A percentile compares a stretch with the other conserved stretches of the same genome.
Evolutionary conservation across 2,113 vertebrate species (phyloP).

Genomic region (Dolichotis patagonum): DNA sequence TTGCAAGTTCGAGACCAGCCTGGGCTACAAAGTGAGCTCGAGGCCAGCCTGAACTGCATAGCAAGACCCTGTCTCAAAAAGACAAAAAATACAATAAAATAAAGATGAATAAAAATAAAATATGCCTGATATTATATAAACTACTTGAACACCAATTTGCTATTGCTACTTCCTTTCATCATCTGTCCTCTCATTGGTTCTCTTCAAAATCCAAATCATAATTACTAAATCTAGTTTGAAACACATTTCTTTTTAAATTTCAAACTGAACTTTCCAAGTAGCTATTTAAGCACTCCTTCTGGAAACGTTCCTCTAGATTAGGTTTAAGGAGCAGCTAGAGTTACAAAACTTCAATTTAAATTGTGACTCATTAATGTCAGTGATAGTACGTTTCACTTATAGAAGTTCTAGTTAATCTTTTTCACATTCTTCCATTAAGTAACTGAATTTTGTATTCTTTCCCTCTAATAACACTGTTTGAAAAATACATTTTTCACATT

Average conservation of each 20-base stretch:
- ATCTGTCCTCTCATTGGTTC: neutral
- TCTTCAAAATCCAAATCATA: constrained; percentile 51
- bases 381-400: neutral
- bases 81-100: too few relatives aligned
- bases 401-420: neutral
- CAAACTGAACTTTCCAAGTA: neutral
- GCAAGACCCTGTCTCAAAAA: too few relatives aligned
- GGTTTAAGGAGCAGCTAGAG: neutral
- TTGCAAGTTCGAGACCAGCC: too few relatives aligned
- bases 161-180: neutral
- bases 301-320: neutral
- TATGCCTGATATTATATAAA: neutral
- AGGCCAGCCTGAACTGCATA: too few relatives aligned
- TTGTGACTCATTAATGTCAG: neutral
- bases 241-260: neutral
- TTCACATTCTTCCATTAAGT: neutral
- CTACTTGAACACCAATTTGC: constrained; percentile 6
- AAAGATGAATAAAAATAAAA: too few relatives aligned
- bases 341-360: constrained; percentile 11
- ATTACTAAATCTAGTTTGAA: neutral
- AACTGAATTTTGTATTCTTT: neutral
- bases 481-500: neutral
- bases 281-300: neutral
- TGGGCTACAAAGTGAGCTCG: too few relatives aligned
- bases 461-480: neutral